A percentile compares a stretch with the other conserved stretches of the same genome.
phyloP scores from a whole-genome alignment of 2,888 invertebrate genomes.

The Dione vanillae region DNA sequence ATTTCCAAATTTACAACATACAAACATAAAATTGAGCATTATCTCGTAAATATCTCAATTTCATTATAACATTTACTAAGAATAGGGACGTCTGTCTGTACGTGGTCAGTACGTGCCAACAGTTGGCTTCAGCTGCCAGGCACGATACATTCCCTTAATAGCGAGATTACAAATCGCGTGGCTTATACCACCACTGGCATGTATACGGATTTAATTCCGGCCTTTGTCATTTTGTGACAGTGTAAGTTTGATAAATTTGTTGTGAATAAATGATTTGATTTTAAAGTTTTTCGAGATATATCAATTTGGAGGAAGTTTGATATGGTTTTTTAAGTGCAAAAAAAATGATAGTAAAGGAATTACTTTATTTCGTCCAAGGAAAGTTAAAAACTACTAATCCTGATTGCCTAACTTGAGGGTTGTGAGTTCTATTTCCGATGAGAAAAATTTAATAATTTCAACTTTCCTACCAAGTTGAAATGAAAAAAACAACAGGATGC shows the following conservation, averaged over 20 bases:
- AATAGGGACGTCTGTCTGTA: conserved; percentile 11
- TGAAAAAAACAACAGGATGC: not conserved
- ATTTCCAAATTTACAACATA: not conserved
- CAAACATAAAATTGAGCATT: not conserved
- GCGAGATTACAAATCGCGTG: conserved; percentile 69
- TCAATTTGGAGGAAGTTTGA: too few species aligned
- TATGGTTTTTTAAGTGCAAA: too few species aligned
- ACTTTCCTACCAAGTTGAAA: too few species aligned
- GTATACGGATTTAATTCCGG: conserved; percentile 35
- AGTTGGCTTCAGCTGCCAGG: conserved; percentile 56
- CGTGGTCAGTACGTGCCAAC: conserved; percentile 59
- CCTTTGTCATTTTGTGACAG: conserved; percentile 30
- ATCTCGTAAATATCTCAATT: not conserved
- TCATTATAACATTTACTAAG: not conserved
- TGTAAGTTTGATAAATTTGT: not conserved
- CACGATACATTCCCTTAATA: conserved; percentile 67
- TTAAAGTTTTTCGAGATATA: too few species aligned
- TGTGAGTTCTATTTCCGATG: too few species aligned
- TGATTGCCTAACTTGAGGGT: too few species aligned
- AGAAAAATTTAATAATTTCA: too few species aligned
- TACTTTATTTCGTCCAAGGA: too few species aligned
- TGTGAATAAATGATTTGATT: not conserved
- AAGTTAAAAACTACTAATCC: too few species aligned
- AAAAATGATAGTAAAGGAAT: too few species aligned
- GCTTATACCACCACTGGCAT: conserved; percentile 44